A percentile compares a stretch with the other conserved stretches of the same genome.
phyloP scores from a whole-genome alignment of 2,888 invertebrate genomes.

The Nomada lathburiana region DNA sequence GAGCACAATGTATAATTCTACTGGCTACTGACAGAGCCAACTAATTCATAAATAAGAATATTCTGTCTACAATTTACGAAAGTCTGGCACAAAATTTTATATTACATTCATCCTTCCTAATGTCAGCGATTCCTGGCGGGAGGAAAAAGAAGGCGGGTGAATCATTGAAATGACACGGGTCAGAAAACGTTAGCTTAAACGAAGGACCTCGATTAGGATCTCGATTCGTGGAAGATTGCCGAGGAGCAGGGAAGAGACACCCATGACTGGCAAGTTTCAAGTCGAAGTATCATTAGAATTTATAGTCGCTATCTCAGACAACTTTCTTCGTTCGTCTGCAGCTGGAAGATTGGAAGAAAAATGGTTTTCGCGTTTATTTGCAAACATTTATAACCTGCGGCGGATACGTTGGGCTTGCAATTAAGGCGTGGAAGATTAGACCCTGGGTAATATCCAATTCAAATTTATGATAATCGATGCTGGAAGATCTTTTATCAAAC shows the following conservation, averaged over 20 bases:
- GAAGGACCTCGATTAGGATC: conserved; percentile 21
- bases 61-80: too few relatives aligned
- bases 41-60: too few relatives aligned
- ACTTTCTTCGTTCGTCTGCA: conserved; percentile 3
- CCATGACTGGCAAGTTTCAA: conserved; percentile 13
- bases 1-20: too few relatives aligned
- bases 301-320: conserved; percentile 5
- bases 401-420: not conserved
- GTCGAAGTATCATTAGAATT: conserved; percentile 22
- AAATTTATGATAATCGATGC: conserved; percentile 28
- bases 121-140: too few relatives aligned
- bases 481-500: conserved; percentile 7
- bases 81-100: too few relatives aligned
- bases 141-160: too few relatives aligned
- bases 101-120: too few relatives aligned
- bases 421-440: conserved; percentile 13
- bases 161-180: not conserved
- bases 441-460: conserved; percentile 13
- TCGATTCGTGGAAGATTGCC: conserved; percentile 3
- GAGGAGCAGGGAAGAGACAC: not conserved
- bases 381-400: not conserved
- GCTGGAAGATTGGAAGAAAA: not conserved
- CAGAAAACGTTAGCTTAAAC: conserved; percentile 5
- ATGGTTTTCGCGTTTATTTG: conserved; percentile 7
- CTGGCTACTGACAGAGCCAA: too few relatives aligned